Conservation (phyloP, 2,888 invertebrate species). For the Machimus rusticus region DNA sequence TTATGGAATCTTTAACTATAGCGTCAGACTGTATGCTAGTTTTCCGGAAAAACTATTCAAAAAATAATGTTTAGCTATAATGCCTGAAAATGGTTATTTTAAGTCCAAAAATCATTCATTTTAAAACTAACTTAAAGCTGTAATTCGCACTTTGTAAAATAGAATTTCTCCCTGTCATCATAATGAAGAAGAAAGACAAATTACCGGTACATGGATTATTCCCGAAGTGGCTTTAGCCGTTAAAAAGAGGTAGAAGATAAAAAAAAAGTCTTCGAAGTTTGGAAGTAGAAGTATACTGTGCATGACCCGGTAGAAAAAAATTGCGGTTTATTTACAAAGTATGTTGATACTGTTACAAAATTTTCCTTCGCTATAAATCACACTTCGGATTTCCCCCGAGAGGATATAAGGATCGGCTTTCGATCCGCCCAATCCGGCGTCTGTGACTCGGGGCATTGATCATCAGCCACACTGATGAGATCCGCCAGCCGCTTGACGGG, state of each 20-base stretch:
- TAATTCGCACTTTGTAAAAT: constrained; percentile 17
- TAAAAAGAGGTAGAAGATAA: constrained; percentile 28
- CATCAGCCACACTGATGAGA: too few relatives aligned
- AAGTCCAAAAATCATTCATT: background rate
- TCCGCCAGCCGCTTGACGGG: too few relatives aligned
- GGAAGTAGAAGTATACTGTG: background rate
- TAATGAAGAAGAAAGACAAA: background rate
- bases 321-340: constrained; percentile 25
- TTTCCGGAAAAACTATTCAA: constrained; percentile 31
- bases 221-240: background rate
- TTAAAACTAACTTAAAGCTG: constrained; percentile 10
- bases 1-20: constrained; percentile 30
- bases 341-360: too few relatives aligned
- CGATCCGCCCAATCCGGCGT: too few relatives aligned
- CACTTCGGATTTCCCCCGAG: too few relatives aligned
- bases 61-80: constrained; percentile 12
- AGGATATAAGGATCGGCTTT: too few relatives aligned
- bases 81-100: background rate
- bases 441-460: too few relatives aligned
- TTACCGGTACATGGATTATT: background rate
- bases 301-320: constrained; percentile 3
- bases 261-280: constrained; percentile 12
- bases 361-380: too few relatives aligned
- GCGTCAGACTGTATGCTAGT: constrained; percentile 38
- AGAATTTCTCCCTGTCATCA: background rate